These are phyloP conservation scores for Pangasius sanitwongsei DNA, from an alignment of 2,797 vertebrate species.

Conservation along the genomic window DNA sequence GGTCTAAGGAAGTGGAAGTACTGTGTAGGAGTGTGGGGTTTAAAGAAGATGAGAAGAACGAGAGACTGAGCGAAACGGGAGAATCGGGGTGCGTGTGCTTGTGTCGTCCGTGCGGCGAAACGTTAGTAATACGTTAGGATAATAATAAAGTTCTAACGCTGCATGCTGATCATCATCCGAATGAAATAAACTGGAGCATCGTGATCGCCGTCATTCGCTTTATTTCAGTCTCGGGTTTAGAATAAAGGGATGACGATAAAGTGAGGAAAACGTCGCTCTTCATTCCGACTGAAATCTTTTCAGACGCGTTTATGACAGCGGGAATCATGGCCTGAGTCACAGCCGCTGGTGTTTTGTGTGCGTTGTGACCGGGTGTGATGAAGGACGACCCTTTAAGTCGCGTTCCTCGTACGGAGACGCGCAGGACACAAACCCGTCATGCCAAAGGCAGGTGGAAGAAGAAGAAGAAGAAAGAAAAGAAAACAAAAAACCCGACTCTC, in stretches of 20 bases:
- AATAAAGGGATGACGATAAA: background rate
- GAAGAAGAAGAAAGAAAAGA: background rate
- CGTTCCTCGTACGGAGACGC: conserved; percentile 5
- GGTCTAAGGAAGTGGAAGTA: background rate
- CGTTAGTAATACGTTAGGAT: background rate
- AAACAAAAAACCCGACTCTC: background rate
- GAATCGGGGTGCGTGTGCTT: background rate
- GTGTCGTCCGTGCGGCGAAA: background rate
- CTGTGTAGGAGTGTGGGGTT: background rate
- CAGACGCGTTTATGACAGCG: background rate
- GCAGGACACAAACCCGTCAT: background rate
- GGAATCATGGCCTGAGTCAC: background rate
- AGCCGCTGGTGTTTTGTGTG: background rate
- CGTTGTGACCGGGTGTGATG: conserved; percentile 43
- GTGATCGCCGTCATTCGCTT: background rate
- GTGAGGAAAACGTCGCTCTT: background rate
- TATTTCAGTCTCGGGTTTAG: background rate
- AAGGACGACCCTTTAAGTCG: conserved; percentile 40
- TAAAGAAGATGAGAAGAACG: background rate
- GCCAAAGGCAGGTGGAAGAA: background rate
- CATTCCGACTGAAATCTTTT: background rate
- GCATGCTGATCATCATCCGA: too few relatives aligned
- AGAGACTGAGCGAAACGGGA: background rate
- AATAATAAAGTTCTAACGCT: background rate
- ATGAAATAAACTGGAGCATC: background rate